Conservation (phyloP, 1,140 invertebrate genomes). For the Palaemon carinicauda region DNA sequence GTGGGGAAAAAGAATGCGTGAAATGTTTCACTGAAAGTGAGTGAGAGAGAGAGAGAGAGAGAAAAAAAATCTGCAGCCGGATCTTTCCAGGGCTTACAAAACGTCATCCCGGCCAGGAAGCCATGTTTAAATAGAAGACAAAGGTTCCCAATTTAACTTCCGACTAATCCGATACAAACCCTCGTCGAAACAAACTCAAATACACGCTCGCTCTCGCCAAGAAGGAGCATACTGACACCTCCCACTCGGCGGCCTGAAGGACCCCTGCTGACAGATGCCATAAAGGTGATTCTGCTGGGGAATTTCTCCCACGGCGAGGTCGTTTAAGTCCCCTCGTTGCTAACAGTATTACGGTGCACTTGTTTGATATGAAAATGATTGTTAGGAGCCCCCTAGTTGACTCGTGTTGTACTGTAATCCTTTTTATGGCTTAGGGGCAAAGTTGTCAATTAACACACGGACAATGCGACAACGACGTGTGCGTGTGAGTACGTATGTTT, state of each 20-base stretch:
- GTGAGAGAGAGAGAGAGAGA: not conserved
- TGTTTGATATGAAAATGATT: slow-evolving; percentile 59
- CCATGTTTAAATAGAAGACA: slow-evolving; percentile 57
- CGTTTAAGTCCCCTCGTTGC: not conserved
- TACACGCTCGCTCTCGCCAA: slow-evolving; percentile 19
- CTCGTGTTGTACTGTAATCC: slow-evolving; percentile 53
- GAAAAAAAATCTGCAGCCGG: not conserved
- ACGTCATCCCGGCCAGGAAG: slow-evolving; percentile 46
- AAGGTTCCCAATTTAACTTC: slow-evolving; percentile 58
- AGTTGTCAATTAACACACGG: not conserved
- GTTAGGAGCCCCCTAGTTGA: slow-evolving; percentile 50
- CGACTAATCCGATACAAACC: slow-evolving; percentile 52
- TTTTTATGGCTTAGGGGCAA: slow-evolving; percentile 29
- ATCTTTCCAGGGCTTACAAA: slow-evolving; percentile 54
- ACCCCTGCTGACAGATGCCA: not conserved
- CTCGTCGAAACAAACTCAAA: slow-evolving; percentile 57
- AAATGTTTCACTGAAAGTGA: too few species aligned
- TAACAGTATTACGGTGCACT: slow-evolving; percentile 53
- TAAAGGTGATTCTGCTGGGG: not conserved
- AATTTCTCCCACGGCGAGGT: not conserved
- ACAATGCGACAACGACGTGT: not conserved
- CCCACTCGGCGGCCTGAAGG: not conserved
- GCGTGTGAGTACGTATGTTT: not conserved
- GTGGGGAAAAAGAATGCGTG: too few species aligned
- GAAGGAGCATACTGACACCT: not conserved